A percentile compares a stretch with the other conserved stretches of the same genome.
phyloP scores from a whole-genome alignment of 1,140 invertebrate species.

The Diorhabda elongata region DNA sequence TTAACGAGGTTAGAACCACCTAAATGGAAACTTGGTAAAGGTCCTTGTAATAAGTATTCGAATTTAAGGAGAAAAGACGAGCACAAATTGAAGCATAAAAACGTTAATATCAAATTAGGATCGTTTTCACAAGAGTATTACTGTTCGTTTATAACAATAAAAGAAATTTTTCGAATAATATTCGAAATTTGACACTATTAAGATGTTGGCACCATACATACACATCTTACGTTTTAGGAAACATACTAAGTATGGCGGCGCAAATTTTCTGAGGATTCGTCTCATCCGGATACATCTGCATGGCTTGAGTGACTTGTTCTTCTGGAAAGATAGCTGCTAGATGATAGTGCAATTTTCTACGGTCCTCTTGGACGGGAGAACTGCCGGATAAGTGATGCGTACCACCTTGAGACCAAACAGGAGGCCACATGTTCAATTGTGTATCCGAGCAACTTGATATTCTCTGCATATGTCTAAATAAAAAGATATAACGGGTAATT shows the following conservation, averaged over 20 bases:
- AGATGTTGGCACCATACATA: not conserved
- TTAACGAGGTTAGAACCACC: too few species aligned
- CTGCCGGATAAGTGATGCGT: slow-evolving; percentile 47
- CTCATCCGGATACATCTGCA: slow-evolving; percentile 81
- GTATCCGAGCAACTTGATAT: slow-evolving; percentile 61
- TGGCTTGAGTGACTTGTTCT: slow-evolving; percentile 77
- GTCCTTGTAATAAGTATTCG: too few species aligned
- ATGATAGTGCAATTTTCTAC: slow-evolving; percentile 76
- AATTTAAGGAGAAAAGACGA: too few species aligned
- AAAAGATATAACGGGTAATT: not conserved
- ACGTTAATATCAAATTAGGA: too few species aligned
- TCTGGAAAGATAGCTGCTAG: slow-evolving; percentile 83
- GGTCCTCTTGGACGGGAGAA: slow-evolving; percentile 59
- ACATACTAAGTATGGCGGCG: slow-evolving; percentile 75
- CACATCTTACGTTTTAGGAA: slow-evolving; percentile 52
- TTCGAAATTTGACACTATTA: too few species aligned
- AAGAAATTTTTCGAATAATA: too few species aligned
- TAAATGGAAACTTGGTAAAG: too few species aligned
- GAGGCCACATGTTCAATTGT: slow-evolving; percentile 56
- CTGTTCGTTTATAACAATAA: too few species aligned
- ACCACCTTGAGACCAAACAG: slow-evolving; percentile 29
- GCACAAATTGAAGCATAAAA: too few species aligned
- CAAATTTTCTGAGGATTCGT: slow-evolving; percentile 85
- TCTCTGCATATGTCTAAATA: slow-evolving; percentile 48
- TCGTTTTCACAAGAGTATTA: too few species aligned